Evolutionary conservation across 2,113 vertebrate genomes (phyloP).

Genomic region (Cryptotis parvus): DNA sequence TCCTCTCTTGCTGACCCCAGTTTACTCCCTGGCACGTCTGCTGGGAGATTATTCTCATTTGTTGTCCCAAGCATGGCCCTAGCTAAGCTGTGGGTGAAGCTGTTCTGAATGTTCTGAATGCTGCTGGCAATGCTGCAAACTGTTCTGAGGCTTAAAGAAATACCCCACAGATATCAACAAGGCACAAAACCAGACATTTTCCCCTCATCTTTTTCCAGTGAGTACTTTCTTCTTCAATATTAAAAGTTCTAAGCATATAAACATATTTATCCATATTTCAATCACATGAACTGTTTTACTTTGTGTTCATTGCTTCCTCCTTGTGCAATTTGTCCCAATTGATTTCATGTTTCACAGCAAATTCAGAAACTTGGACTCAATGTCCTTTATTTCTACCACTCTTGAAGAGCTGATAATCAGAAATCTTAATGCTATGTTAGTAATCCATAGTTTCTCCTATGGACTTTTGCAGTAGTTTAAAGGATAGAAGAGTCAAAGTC

Average conservation of each 20-base stretch:
- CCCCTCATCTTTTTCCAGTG: background rate
- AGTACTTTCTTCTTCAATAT: slow-evolving; percentile 15
- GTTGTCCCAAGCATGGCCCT: slow-evolving; percentile 62
- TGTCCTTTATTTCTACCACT: background rate
- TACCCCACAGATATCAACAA: slow-evolving; percentile 71
- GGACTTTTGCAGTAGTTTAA: background rate
- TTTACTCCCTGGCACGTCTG: slow-evolving; percentile 55
- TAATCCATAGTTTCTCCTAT: background rate
- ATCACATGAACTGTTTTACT: background rate
- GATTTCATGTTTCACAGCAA: slow-evolving; percentile 31
- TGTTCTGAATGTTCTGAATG: slow-evolving; percentile 85
- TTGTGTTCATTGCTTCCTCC: background rate
- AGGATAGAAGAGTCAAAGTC: background rate
- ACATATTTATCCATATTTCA: slow-evolving; percentile 10
- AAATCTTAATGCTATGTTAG: slow-evolving; percentile 29
- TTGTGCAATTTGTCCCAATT: background rate
- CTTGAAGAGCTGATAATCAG: background rate
- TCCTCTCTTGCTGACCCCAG: slow-evolving; percentile 55
- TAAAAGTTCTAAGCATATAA: background rate
- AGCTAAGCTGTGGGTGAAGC: slow-evolving; percentile 58
- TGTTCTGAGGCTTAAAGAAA: slow-evolving; percentile 73
- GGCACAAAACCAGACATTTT: slow-evolving; percentile 65
- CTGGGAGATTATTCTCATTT: slow-evolving; percentile 40
- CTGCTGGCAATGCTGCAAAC: slow-evolving; percentile 75
- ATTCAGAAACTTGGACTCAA: background rate